phyloP scores from a whole-genome alignment of 2,797 vertebrate species.

The Valencia hispanica region DNA sequence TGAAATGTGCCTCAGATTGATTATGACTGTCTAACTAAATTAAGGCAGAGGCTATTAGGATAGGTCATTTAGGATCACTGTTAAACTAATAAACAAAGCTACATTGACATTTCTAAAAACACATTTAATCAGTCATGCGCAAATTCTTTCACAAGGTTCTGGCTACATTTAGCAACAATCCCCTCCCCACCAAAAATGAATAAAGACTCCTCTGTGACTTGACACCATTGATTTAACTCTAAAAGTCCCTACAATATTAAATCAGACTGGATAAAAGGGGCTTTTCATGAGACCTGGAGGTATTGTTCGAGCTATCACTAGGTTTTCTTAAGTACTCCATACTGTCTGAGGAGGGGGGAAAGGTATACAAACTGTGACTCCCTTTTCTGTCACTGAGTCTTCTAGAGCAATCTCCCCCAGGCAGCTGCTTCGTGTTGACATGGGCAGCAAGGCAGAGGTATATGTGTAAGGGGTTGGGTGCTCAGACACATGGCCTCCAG shows the following conservation, averaged over 20 bases:
- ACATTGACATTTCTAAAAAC: conserved; percentile 12
- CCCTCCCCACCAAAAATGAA: background rate
- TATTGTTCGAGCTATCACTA: conserved; percentile 9
- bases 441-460: conserved; percentile 15
- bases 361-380: conserved; percentile 58
- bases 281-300: conserved; percentile 45
- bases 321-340: background rate
- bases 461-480: conserved; percentile 4
- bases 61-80: conserved; percentile 4
- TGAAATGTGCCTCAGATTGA: background rate
- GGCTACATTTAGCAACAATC: conserved; percentile 9
- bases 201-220: conserved; percentile 31
- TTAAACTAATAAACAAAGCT: background rate
- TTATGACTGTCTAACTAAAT: background rate
- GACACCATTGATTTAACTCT: conserved; percentile 20
- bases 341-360: conserved; percentile 12
- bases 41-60: background rate
- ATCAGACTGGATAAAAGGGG: conserved; percentile 43
- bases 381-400: conserved; percentile 53
- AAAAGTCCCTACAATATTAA: conserved; percentile 37
- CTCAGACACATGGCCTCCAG: conserved; percentile 29
- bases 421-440: conserved; percentile 52
- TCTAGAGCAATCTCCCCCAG: conserved; percentile 36
- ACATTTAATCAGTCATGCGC: conserved; percentile 19
- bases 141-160: conserved; percentile 5